Evolutionary conservation across 2,888 invertebrate species (phyloP).

Genomic region (Nymphalis polychloros): DNA sequence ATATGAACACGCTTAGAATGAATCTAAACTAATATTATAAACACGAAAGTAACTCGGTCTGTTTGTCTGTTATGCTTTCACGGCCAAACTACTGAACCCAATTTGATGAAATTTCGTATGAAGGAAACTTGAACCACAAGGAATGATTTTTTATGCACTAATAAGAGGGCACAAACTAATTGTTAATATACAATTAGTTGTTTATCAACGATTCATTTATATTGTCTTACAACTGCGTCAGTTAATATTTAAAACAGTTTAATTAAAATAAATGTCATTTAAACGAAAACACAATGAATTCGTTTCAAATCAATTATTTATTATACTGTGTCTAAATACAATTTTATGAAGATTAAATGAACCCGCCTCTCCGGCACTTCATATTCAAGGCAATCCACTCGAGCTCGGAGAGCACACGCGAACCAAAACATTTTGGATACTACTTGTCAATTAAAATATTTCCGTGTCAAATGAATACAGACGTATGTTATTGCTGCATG

Average conservation of each 20-base stretch:
- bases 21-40: no score
- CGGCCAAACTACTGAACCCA: no score
- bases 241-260: background rate
- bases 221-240: background rate
- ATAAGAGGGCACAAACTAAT: no score
- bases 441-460: slow-evolving; percentile 10
- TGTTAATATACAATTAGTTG: no score
- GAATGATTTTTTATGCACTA: no score
- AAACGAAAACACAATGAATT: background rate
- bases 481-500: no score
- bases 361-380: background rate
- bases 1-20: no score
- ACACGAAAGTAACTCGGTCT: no score
- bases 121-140: no score
- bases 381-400: slow-evolving; percentile 4
- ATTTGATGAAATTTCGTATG: no score
- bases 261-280: slow-evolving; percentile 5
- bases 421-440: background rate
- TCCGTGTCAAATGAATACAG: background rate
- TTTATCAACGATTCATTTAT: background rate
- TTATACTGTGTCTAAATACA: background rate
- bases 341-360: slow-evolving; percentile 1
- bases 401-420: background rate
- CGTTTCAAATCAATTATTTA: slow-evolving; percentile 5
- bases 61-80: no score